A percentile compares a stretch with the other conserved stretches of the same genome.
Evolutionary conservation across 2,888 invertebrate species (phyloP).

Genomic region (Mimachlamys varia): DNA sequence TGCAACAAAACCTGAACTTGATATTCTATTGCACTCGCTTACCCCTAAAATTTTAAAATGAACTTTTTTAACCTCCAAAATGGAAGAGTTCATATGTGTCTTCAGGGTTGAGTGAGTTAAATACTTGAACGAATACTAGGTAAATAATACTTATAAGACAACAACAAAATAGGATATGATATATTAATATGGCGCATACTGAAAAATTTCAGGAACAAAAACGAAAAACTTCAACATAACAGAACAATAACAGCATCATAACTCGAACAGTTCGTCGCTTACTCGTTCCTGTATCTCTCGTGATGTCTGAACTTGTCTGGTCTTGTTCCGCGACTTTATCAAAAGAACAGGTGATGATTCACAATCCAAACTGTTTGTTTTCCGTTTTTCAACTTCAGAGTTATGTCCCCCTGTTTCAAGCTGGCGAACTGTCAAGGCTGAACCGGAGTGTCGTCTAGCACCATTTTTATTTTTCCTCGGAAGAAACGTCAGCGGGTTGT

Average conservation of each 20-base stretch:
- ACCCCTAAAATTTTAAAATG: too few relatives aligned
- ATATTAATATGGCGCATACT: too few relatives aligned
- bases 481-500: slow-evolving; percentile 38
- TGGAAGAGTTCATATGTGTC: too few relatives aligned
- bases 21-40: too few relatives aligned
- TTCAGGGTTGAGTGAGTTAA: too few relatives aligned
- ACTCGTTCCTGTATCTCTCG: slow-evolving; percentile 63
- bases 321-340: slow-evolving; percentile 68
- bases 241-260: slow-evolving; percentile 53
- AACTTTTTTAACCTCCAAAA: too few relatives aligned
- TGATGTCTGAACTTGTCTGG: slow-evolving; percentile 61
- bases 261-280: slow-evolving; percentile 68
- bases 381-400: slow-evolving; percentile 28
- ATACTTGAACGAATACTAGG: too few relatives aligned
- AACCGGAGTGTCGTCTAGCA: background rate
- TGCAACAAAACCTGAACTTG: too few relatives aligned
- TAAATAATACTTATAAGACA: too few relatives aligned
- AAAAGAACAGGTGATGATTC: slow-evolving; percentile 64
- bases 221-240: background rate
- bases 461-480: slow-evolving; percentile 34
- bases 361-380: slow-evolving; percentile 39
- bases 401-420: background rate
- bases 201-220: background rate
- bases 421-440: background rate
- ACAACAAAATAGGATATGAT: too few relatives aligned